A percentile compares a stretch with the other conserved stretches of the same genome.
phyloP scores from a whole-genome alignment of 2,888 invertebrate genomes.

The Epistrophe grossulariae region DNA sequence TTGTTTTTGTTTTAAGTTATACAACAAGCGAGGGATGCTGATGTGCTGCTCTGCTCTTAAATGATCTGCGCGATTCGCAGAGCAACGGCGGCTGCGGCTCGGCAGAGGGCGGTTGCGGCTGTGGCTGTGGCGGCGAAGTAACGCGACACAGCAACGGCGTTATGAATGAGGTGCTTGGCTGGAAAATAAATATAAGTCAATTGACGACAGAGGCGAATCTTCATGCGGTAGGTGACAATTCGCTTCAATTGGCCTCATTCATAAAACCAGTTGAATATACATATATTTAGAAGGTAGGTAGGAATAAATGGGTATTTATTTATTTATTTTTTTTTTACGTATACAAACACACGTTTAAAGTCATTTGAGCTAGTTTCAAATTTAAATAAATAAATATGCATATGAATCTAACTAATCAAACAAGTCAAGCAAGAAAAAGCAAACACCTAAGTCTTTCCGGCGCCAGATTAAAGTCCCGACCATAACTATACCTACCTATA shows the following conservation, averaged over 20 bases:
- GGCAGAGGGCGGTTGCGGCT: not conserved
- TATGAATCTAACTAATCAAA: conserved; percentile 49
- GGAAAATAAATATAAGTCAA: conserved; percentile 56
- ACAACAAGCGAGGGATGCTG: conserved; percentile 58
- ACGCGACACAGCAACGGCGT: conserved; percentile 3
- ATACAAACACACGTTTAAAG: conserved; percentile 23
- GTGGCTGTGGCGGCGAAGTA: conserved; percentile 2
- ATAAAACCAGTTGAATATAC: conserved; percentile 60
- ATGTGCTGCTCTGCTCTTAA: conserved; percentile 27
- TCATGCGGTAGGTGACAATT: conserved; percentile 65
- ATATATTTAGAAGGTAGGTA: conserved; percentile 12
- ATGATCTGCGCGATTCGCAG: conserved; percentile 51
- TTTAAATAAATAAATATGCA: conserved; percentile 67
- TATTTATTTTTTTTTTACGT: not conserved
- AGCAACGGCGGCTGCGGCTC: not conserved
- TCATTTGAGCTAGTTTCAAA: conserved; percentile 72
- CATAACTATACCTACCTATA: not conserved
- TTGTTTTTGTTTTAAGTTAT: conserved; percentile 44
- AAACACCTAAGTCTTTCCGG: conserved; percentile 68
- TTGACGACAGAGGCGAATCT: conserved; percentile 60
- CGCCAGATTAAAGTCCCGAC: conserved; percentile 64
- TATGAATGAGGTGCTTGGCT: conserved; percentile 65
- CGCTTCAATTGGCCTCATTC: conserved; percentile 68
- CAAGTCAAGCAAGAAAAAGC: conserved; percentile 44
- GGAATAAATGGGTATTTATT: not conserved